These are phyloP conservation scores for Cariama cristata DNA, from an alignment of 2,113 vertebrate species.

Conservation along the genomic window DNA sequence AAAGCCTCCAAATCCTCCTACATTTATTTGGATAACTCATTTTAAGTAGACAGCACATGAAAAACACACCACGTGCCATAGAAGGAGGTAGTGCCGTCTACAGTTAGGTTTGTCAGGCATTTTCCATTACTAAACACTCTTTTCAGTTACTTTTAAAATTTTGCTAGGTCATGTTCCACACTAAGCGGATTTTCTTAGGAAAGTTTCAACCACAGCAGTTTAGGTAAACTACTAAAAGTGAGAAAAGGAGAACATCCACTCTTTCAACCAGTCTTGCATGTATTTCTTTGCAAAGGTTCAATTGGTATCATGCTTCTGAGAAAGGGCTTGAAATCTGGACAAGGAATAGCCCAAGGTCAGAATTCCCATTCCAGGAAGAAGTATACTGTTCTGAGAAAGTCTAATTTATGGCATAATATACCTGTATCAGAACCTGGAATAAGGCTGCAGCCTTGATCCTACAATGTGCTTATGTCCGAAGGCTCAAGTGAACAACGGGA, in stretches of 20 bases:
- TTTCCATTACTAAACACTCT: not conserved
- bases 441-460: not conserved
- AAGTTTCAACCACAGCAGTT: not conserved
- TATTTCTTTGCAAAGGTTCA: not conserved
- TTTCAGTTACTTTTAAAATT: not conserved
- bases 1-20: not conserved
- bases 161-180: not conserved
- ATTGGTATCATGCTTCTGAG: not conserved
- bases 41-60: not conserved
- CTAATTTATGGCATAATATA: not conserved
- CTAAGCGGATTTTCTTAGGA: not conserved
- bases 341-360: not conserved
- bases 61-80: not conserved
- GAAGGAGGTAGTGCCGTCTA: not conserved
- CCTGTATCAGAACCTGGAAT: not conserved
- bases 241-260: not conserved
- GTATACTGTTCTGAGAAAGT: not conserved
- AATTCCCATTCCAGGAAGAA: not conserved
- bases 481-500: not conserved
- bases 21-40: not conserved
- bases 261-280: not conserved
- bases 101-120: not conserved
- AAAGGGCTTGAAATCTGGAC: not conserved
- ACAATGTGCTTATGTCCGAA: not conserved
- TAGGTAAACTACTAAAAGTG: not conserved